Percentiles rank a stretch among this genome's conserved stretches.
phyloP scores from a whole-genome alignment of 1,140 invertebrate species.

The Drosophila simulans region DNA sequence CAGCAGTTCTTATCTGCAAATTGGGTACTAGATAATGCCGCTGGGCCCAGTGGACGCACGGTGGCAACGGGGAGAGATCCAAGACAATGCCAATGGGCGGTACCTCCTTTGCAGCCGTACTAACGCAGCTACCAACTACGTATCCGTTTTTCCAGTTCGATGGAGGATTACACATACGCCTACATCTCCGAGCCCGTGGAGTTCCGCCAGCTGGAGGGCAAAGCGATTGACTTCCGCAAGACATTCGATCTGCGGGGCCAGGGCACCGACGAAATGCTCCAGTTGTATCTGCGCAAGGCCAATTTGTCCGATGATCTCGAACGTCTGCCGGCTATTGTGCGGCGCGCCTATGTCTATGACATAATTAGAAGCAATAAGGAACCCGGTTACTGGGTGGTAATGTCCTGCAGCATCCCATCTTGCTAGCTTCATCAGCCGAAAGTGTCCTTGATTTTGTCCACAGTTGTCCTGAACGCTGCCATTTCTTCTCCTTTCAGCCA shows the following conservation, averaged over 20 bases:
- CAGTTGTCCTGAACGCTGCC: slow-evolving; percentile 18
- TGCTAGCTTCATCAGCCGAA: background rate
- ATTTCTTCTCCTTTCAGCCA: slow-evolving; percentile 55
- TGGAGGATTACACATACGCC: slow-evolving; percentile 60
- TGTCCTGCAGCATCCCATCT: slow-evolving; percentile 16
- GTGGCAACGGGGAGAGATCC: slow-evolving; percentile 7
- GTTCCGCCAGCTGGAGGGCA: slow-evolving; percentile 71
- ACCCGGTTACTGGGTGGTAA: slow-evolving; percentile 82
- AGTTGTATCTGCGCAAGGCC: slow-evolving; percentile 72
- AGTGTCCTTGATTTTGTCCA: background rate
- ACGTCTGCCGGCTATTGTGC: slow-evolving; percentile 60
- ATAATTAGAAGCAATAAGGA: slow-evolving; percentile 77
- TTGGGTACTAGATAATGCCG: slow-evolving; percentile 64
- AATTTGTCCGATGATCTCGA: slow-evolving; percentile 68
- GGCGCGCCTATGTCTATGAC: slow-evolving; percentile 77
- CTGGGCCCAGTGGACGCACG: slow-evolving; percentile 22
- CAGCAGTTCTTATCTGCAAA: slow-evolving; percentile 60
- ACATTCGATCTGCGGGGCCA: slow-evolving; percentile 77
- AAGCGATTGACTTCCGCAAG: slow-evolving; percentile 70
- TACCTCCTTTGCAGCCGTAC: slow-evolving; percentile 34
- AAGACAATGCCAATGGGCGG: slow-evolving; percentile 19
- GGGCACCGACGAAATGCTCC: slow-evolving; percentile 74
- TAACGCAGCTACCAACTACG: slow-evolving; percentile 55
- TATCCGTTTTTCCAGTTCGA: slow-evolving; percentile 61
- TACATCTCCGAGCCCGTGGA: slow-evolving; percentile 78